A percentile compares a stretch with the other conserved stretches of the same genome.
These are phyloP conservation scores for Melanaphis sacchari DNA, from an alignment of 1,140 invertebrate species.

Conservation along the genomic window DNA sequence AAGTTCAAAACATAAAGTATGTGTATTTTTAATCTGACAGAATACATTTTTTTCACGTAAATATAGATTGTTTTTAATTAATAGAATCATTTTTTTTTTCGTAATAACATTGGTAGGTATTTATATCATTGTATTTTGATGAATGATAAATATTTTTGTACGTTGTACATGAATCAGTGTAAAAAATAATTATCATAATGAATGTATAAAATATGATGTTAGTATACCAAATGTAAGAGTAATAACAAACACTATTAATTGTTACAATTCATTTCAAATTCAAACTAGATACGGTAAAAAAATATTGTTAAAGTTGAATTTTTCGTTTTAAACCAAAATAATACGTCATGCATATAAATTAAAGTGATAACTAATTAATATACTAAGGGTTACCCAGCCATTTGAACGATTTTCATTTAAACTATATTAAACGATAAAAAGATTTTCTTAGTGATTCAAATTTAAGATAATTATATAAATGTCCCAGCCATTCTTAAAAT, in stretches of 20 bases:
- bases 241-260: neutral
- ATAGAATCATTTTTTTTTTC: neutral
- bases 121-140: neutral
- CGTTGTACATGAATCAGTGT: neutral
- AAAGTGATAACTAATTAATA: neutral
- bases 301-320: neutral
- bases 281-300: neutral
- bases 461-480: neutral
- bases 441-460: neutral
- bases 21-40: neutral
- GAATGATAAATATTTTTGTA: neutral
- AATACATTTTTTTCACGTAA: neutral
- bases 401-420: neutral
- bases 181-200: neutral
- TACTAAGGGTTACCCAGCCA: neutral
- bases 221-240: neutral
- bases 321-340: neutral
- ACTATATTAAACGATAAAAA: neutral
- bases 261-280: neutral
- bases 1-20: neutral
- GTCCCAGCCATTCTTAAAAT: neutral
- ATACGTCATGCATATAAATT: neutral
- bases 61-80: constrained; percentile 29
- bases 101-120: neutral
- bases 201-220: neutral